Evolutionary conservation across 1,140 invertebrate genomes (phyloP).

Genomic region (Aphis craccivora): DNA sequence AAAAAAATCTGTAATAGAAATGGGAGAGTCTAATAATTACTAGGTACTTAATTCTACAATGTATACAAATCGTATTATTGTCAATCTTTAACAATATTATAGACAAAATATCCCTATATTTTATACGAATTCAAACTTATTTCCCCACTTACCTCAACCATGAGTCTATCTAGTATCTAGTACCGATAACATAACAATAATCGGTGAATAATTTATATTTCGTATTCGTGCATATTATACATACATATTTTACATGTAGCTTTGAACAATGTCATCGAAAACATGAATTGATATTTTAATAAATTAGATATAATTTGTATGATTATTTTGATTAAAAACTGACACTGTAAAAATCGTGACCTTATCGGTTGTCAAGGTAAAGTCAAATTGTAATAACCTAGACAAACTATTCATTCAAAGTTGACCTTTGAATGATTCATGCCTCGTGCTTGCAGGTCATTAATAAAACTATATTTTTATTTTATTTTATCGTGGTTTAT

Average conservation of each 20-base stretch:
- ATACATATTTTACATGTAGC: background rate
- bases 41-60: background rate
- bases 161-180: background rate
- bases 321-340: conserved; percentile 37
- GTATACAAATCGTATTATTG: background rate
- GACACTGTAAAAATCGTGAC: conserved; percentile 11
- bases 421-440: conserved; percentile 15
- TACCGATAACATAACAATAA: background rate
- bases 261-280: background rate
- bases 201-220: too few relatives aligned
- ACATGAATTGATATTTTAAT: conserved; percentile 5
- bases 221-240: background rate
- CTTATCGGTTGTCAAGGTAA: conserved; percentile 39
- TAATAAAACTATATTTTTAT: conserved; percentile 25
- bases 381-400: background rate
- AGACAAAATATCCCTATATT: background rate
- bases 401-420: background rate
- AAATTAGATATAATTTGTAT: background rate
- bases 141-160: background rate
- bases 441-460: conserved; percentile 2
- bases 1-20: background rate
- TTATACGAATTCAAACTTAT: background rate
- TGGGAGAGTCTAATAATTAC: background rate
- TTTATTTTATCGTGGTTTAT: background rate
- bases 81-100: background rate